phyloP scores from a whole-genome alignment of 2,113 vertebrate genomes.

The Tylochromis polylepis region DNA sequence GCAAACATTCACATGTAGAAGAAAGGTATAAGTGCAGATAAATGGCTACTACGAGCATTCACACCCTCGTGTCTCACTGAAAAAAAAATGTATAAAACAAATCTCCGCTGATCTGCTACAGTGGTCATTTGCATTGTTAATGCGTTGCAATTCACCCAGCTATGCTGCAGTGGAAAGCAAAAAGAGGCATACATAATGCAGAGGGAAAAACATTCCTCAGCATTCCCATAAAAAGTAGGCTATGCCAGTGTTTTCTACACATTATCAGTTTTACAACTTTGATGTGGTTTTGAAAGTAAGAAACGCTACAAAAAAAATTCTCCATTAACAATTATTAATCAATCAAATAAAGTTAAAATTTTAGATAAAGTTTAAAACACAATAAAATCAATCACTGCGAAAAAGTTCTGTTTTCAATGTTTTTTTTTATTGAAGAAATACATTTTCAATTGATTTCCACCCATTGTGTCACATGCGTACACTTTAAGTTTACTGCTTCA shows the following conservation, averaged over 20 bases:
- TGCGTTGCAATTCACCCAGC: neutral
- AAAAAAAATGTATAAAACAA: neutral
- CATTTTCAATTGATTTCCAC: neutral
- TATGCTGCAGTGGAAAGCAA: slow-evolving; percentile 14
- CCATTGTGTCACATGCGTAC: neutral
- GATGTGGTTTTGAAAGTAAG: neutral
- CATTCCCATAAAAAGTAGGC: neutral
- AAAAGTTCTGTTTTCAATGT: neutral
- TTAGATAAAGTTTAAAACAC: neutral
- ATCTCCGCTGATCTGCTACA: neutral
- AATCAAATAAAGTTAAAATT: neutral
- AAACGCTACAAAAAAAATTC: neutral
- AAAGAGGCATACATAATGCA: neutral
- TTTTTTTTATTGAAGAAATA: neutral
- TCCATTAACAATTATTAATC: neutral
- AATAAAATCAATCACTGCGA: neutral
- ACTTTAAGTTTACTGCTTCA: neutral
- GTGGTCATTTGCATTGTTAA: slow-evolving; percentile 24
- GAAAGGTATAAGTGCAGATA: neutral
- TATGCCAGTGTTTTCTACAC: neutral
- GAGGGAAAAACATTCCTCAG: neutral
- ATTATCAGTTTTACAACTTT: neutral
- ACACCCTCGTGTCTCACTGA: neutral
- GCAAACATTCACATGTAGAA: neutral
- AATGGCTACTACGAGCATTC: slow-evolving; percentile 4